Evolutionary conservation across 2,113 vertebrate species (phyloP).

Genomic region (Pampusana beccarii): DNA sequence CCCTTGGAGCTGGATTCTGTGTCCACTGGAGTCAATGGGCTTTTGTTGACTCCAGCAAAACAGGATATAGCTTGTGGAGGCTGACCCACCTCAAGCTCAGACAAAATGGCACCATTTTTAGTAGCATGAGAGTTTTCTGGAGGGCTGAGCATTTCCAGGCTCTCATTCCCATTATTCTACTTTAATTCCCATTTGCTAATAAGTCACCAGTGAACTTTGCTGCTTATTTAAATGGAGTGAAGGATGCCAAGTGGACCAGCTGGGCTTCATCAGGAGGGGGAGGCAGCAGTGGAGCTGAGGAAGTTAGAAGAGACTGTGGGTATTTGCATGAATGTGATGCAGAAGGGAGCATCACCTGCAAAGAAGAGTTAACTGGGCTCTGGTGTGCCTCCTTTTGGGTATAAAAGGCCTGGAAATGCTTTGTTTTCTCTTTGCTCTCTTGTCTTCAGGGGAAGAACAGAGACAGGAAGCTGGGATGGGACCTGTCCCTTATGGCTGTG

Average conservation of each 20-base stretch:
- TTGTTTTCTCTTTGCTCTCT: fast-evolving
- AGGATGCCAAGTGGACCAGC: background rate
- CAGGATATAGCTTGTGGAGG: background rate
- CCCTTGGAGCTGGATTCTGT: background rate
- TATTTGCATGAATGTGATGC: background rate
- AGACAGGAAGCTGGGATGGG: background rate
- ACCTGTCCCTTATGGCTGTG: fast-evolving
- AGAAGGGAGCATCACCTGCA: background rate
- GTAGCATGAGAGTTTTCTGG: background rate
- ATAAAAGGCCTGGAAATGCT: background rate
- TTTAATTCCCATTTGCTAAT: background rate
- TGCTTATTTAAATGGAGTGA: background rate
- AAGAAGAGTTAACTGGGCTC: background rate
- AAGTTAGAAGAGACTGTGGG: background rate
- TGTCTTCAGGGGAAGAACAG: fast-evolving
- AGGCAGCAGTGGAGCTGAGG: background rate
- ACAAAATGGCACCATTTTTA: background rate
- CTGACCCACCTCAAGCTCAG: background rate
- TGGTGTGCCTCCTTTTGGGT: background rate
- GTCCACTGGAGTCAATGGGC: background rate
- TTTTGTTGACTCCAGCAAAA: background rate
- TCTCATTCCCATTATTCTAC: background rate
- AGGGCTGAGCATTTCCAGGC: background rate
- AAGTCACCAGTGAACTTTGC: background rate
- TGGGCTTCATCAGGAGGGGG: background rate